Conservation (phyloP, 2,797 vertebrate species). For the Gymnopithys bicolor region DNA sequence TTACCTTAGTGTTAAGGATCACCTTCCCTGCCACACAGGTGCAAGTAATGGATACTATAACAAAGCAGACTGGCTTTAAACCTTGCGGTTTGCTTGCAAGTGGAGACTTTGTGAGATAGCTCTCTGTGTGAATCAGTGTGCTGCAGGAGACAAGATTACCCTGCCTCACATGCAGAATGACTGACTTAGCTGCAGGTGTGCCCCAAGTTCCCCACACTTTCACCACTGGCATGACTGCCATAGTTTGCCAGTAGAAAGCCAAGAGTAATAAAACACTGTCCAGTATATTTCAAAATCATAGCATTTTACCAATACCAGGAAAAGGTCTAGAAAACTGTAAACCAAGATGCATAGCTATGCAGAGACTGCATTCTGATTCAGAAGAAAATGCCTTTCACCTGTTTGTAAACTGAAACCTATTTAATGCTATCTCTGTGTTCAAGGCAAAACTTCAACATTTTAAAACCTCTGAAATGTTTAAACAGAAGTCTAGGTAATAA, state of each 20-base stretch:
- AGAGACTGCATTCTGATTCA: background rate
- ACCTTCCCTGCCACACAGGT: background rate
- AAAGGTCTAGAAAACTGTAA: background rate
- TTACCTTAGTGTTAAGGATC: background rate
- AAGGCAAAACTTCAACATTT: background rate
- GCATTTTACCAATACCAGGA: background rate
- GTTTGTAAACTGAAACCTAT: background rate
- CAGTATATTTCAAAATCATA: background rate
- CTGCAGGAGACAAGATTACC: background rate
- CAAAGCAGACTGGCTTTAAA: background rate
- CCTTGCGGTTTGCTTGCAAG: background rate
- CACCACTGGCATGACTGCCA: background rate
- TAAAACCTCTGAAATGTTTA: background rate
- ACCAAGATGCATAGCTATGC: background rate
- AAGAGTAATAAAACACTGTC: background rate
- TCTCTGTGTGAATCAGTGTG: background rate
- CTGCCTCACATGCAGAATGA: background rate
- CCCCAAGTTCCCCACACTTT: background rate
- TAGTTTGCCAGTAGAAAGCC: background rate
- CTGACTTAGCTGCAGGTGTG: background rate
- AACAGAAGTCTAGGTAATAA: background rate
- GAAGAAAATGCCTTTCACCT: background rate
- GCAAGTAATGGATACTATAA: background rate
- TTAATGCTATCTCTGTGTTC: background rate
- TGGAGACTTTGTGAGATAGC: background rate